phyloP scores from a whole-genome alignment of 2,888 invertebrate genomes.

The Thecocarcelia acutangulata region DNA sequence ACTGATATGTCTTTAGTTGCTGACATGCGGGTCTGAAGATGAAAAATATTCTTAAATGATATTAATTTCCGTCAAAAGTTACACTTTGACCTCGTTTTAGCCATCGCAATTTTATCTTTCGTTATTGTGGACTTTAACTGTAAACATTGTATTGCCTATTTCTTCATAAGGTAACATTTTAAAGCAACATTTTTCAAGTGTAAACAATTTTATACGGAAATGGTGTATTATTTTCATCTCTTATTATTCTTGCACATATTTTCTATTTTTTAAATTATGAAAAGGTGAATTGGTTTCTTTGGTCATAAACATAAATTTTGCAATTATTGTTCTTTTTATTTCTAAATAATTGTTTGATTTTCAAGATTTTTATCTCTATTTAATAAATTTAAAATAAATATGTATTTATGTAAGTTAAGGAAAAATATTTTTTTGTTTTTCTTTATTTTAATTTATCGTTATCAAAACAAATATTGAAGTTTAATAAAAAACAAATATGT shows the following conservation, averaged over 20 bases:
- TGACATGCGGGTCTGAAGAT: too few relatives aligned
- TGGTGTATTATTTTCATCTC: background rate
- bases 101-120: too few relatives aligned
- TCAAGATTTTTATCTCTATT: constrained; percentile 57
- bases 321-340: constrained; percentile 44
- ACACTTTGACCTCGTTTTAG: too few relatives aligned
- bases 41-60: too few relatives aligned
- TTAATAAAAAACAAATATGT: constrained; percentile 17
- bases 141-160: too few relatives aligned
- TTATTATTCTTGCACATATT: constrained; percentile 5
- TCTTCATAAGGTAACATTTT: too few relatives aligned
- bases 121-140: too few relatives aligned
- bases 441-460: constrained; percentile 39
- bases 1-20: too few relatives aligned
- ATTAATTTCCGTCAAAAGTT: too few relatives aligned
- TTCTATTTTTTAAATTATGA: constrained; percentile 25
- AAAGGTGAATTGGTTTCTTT: constrained; percentile 49
- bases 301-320: constrained; percentile 58
- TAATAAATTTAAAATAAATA: constrained; percentile 53
- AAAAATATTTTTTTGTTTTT: constrained; percentile 16
- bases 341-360: constrained; percentile 55
- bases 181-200: too few relatives aligned
- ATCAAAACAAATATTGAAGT: constrained; percentile 36
- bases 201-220: constrained; percentile 11
- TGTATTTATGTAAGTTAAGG: constrained; percentile 32